phyloP scores from a whole-genome alignment of 92 coral and sea anemone species.

The Epizoanthus rinbou region DNA sequence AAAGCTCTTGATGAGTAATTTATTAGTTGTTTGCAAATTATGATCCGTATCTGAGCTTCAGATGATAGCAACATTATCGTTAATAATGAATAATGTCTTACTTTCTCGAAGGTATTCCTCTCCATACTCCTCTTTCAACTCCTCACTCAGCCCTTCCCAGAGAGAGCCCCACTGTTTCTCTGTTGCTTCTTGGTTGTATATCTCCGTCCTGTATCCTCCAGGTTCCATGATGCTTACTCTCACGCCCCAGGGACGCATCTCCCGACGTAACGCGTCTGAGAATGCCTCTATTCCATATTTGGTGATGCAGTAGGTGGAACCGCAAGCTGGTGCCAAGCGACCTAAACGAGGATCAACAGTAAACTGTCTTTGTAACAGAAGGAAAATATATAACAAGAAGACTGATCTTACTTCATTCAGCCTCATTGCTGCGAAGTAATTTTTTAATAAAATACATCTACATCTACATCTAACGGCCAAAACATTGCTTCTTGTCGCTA shows the following conservation, averaged over 20 bases:
- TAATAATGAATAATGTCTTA: not conserved
- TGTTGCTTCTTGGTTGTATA: not conserved
- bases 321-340: too few species aligned
- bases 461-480: too few species aligned
- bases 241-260: slow-evolving; percentile 34
- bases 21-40: too few species aligned
- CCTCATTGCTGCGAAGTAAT: too few species aligned
- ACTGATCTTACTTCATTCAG: too few species aligned
- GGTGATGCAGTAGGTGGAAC: not conserved
- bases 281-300: slow-evolving; percentile 32
- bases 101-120: slow-evolving; percentile 14
- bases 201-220: not conserved
- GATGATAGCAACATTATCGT: too few species aligned
- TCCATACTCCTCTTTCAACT: slow-evolving; percentile 12
- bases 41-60: too few species aligned
- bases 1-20: too few species aligned
- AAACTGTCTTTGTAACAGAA: too few species aligned
- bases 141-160: not conserved
- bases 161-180: not conserved
- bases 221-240: slow-evolving; percentile 23
- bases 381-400: not conserved
- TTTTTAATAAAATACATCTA: too few species aligned
- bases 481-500: too few species aligned
- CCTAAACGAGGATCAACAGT: too few species aligned
- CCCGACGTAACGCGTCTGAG: slow-evolving; percentile 28